Evolutionary conservation across 1,140 invertebrate genomes (phyloP), one percentile per base, ranked within the genome.

Genomic region (Drosophila navojoa): DNA sequence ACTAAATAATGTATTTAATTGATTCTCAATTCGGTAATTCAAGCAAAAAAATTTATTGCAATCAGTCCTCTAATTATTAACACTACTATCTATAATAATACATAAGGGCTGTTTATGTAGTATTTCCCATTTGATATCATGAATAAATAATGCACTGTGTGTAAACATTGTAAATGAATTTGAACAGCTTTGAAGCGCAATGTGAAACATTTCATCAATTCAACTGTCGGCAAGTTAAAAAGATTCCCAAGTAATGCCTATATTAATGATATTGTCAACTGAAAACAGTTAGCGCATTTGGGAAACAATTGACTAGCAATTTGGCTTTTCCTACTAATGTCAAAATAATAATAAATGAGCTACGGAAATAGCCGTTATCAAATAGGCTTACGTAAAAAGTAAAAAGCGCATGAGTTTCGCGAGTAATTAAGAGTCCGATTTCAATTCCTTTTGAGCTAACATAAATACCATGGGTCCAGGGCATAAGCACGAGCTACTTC

Each of bases 291-390:
- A 11, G 42, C 5, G 44, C 22, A 45, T 32, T 58, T 19, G 11
- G 3, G 6, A 6, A 62, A 57, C 74, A 77, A 86, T 81, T 86
- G 49, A 78, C 69, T 50, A 78, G 25, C 81, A 80, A 86, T 73
- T 71, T 72, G 62, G 81, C 40, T 70, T 86, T 81, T 78, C 49
- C 70, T 66, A 58, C 54, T 62, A 66, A 60, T 45, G 40, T 73
- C 64, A 50, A 73, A 45, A 66, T 75, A 71, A 75, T 77, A 67
- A 76, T 69, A 77, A 85, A 71, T 73, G 57, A 62, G 32, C 35
- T 25, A 11, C 19, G 54, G 52, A 29, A 40, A 40, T 50, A n/a
- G 52, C 22, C 22, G 60, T 52, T 55, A 74, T 74, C 57, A 53
- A 44, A 49, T 19, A 45, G 16, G 61, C 25, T 58, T 59, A 32